Percentiles rank a stretch among this genome's conserved stretches.
These are phyloP conservation scores for Alloplasta piceator DNA, from an alignment of 2,888 invertebrate species.

Conservation along the genomic window DNA sequence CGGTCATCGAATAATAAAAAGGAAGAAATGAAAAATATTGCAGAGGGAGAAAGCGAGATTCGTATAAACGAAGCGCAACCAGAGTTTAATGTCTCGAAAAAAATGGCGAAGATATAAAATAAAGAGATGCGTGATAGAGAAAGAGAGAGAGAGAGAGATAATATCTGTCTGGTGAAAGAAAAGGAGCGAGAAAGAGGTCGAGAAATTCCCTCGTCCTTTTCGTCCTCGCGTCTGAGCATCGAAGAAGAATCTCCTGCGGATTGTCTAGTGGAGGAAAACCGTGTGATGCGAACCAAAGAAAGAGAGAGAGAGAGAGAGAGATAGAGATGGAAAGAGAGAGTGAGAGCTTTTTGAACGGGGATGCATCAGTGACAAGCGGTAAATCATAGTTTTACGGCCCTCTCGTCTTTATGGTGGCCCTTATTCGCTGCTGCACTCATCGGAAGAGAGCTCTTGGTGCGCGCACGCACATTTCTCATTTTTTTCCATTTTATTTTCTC, in stretches of 20 bases:
- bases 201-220: slow-evolving; percentile 14
- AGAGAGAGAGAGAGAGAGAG: slow-evolving; percentile 26
- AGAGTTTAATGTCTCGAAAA: no score
- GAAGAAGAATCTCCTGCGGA: no score
- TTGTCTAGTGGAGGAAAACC: no score
- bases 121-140: background rate
- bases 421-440: slow-evolving; percentile 75
- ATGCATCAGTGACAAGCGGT: slow-evolving; percentile 81
- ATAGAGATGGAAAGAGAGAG: slow-evolving; percentile 59
- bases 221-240: no score
- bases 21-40: no score
- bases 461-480: slow-evolving; percentile 41
- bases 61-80: no score
- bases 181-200: slow-evolving; percentile 37
- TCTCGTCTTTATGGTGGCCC: slow-evolving; percentile 76
- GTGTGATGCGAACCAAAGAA: background rate
- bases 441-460: slow-evolving; percentile 64
- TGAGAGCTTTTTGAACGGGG: slow-evolving; percentile 46
- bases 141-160: slow-evolving; percentile 1
- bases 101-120: background rate
- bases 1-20: background rate
- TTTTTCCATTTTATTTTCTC: slow-evolving; percentile 8
- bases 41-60: no score
- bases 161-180: background rate
- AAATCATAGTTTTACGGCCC: slow-evolving; percentile 82